Base-by-base conservation (phyloP, 2,888 invertebrate species). In the Tipula confusa region DNA sequence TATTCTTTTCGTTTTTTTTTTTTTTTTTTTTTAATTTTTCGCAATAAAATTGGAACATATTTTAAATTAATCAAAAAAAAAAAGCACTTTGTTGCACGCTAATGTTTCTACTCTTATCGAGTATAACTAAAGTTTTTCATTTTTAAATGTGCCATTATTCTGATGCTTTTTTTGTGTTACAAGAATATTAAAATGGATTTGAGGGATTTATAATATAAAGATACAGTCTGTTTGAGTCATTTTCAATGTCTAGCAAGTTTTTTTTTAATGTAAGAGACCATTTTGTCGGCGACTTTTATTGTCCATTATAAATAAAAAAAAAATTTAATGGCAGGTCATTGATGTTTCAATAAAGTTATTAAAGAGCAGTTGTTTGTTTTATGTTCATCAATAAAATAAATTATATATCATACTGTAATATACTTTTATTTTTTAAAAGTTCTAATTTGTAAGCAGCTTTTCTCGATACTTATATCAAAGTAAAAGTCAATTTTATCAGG, bases 111-210 rank as follows among this genome's bases (percentile, higher is more conserved):
- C 64, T 64, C 24, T 11, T 64, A 64, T 64, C 24, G 64, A 24
- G 64, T 64, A 64, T 64, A 24, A 64, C 64, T 64, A 64, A n/a
- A 64, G 64, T 64, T 64, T 64, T n/a, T n/a, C n/a, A n/a, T n/a
- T n/a, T n/a, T 64, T 24, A 9, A 64, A 64, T 64, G 64, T 24
- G 24, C 64, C 24, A 64, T 64, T 64, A 64, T 64, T 64, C 11
- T 24, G 64, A 18, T 24, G 4, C 24, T 36, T 36, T n/a, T 36
- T 43, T 43, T 64, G 64, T 64, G 24, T 64, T n/a, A 43, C 43
- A 43, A n/a, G 43, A 64, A 64, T 64, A 64, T 24, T 64, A 64
- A 18, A 64, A 64, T 64, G 64, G 9, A 4, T 38, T 9, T 64
- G 64, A 4, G 13, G 7, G 24, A 36, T 3, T n/a, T n/a, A n/a